Evolutionary conservation across 2,113 vertebrate genomes (phyloP).

Genomic region (Murina feae): DNA sequence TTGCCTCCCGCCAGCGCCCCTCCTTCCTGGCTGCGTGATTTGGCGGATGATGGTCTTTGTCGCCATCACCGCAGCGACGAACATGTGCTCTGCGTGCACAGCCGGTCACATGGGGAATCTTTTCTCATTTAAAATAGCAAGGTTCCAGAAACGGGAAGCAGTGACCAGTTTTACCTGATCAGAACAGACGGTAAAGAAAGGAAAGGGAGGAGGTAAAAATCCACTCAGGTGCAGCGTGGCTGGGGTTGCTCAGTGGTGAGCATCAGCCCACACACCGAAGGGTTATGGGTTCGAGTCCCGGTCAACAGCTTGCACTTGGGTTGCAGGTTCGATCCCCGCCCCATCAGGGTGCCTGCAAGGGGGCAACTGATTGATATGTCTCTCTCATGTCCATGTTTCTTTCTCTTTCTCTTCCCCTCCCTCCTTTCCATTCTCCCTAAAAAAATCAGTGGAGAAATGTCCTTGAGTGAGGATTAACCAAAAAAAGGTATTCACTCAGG

Average conservation of each 20-base stretch:
- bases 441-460: neutral
- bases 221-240: neutral
- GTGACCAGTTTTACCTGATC: neutral
- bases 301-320: no score
- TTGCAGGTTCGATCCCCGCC: neutral
- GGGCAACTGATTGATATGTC: no score
- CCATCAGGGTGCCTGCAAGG: no score
- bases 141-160: neutral
- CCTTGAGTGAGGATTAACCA: no score
- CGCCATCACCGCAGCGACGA: accelerated
- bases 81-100: neutral
- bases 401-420: no score
- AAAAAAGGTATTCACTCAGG: no score
- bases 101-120: neutral
- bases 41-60: neutral
- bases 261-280: no score
- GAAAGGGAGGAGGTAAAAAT: neutral
- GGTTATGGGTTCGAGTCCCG: neutral
- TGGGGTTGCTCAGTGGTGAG: no score
- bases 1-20: accelerated
- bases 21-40: accelerated
- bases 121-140: neutral
- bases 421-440: neutral
- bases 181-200: neutral
- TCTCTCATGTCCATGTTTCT: no score